phyloP scores from a whole-genome alignment of 2,797 vertebrate genomes.

The Coregonus ussuriensis region DNA sequence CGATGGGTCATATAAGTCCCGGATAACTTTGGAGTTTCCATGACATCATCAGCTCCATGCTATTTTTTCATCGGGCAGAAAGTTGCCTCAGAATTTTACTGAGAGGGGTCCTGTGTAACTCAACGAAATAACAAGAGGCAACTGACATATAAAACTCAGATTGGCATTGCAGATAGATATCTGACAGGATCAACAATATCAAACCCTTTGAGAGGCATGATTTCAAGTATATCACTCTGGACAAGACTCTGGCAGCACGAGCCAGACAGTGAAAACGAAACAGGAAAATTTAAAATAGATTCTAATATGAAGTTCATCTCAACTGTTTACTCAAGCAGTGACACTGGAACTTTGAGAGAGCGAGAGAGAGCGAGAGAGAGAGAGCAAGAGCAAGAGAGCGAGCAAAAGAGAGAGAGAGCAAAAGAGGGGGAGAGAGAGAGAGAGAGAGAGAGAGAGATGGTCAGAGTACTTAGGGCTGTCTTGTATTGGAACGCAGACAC shows the following conservation, averaged over 20 bases:
- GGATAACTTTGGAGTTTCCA: slow-evolving; percentile 15
- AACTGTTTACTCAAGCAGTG: slow-evolving; percentile 51
- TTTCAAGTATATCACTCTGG: background rate
- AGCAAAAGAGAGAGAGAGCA: slow-evolving; percentile 22
- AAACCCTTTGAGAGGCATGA: background rate
- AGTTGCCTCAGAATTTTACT: background rate
- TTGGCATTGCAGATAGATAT: background rate
- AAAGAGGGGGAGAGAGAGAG: slow-evolving; percentile 43
- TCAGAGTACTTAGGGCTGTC: slow-evolving; percentile 7
- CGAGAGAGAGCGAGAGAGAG: background rate
- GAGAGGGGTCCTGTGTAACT: background rate
- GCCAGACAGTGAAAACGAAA: slow-evolving; percentile 21
- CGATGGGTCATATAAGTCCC: slow-evolving; percentile 7
- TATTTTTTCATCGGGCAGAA: background rate
- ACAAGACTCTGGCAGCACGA: background rate
- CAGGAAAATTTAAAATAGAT: slow-evolving; percentile 17
- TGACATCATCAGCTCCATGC: slow-evolving; percentile 1
- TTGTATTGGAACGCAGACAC: slow-evolving; percentile 46
- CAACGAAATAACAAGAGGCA: background rate
- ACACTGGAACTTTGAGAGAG: slow-evolving; percentile 12
- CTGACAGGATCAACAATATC: background rate
- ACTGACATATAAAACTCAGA: background rate
- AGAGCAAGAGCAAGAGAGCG: slow-evolving; percentile 23
- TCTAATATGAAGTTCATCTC: slow-evolving; percentile 36
- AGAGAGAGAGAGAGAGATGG: slow-evolving; percentile 29